Conservation (phyloP, 2,888 invertebrate genomes). For the Drosophila fulvimacula region DNA sequence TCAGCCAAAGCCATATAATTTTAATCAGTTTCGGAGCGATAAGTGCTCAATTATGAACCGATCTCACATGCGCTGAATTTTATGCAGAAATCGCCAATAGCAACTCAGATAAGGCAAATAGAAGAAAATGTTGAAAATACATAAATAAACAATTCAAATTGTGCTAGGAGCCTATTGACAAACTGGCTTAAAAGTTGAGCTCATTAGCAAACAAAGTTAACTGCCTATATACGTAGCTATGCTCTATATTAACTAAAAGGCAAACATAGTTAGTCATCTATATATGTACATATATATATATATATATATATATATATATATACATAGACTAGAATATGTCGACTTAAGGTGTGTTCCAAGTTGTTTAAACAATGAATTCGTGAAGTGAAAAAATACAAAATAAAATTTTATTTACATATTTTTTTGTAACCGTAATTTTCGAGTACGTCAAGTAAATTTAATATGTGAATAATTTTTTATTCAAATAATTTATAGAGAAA, state of each 20-base stretch:
- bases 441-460: too few relatives aligned
- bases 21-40: constrained; percentile 32
- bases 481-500: too few relatives aligned
- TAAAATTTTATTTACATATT: too few relatives aligned
- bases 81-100: constrained; percentile 13
- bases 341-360: background rate
- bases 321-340: background rate
- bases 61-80: constrained; percentile 35
- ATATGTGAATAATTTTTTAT: too few relatives aligned
- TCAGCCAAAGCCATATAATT: background rate
- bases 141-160: constrained; percentile 34
- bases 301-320: background rate
- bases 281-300: background rate
- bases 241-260: background rate
- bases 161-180: constrained; percentile 27
- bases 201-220: constrained; percentile 29
- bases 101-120: constrained; percentile 43
- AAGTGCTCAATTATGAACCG: constrained; percentile 49
- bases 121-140: constrained; percentile 1
- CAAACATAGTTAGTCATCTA: background rate
- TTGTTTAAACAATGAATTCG: background rate
- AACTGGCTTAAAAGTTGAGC: constrained; percentile 32
- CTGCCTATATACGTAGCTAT: background rate
- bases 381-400: background rate
- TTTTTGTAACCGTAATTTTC: too few relatives aligned